A percentile compares a stretch with the other conserved stretches of the same genome.
Conservation (phyloP, 2,888 invertebrate genomes). For the Drepana falcataria region DNA sequence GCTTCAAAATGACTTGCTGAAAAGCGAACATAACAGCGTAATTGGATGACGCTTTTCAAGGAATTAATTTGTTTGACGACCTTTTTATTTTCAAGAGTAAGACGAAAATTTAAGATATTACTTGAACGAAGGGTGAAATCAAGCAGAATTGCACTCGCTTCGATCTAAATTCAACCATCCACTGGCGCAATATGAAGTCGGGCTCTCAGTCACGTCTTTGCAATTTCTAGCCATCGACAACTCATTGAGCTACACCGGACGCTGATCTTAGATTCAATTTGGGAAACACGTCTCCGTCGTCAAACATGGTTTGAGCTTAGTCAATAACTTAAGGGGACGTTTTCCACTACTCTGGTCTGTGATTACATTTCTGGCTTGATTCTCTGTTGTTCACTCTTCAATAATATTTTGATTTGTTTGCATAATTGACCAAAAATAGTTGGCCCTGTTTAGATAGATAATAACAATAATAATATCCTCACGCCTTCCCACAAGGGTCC, state of each 20-base stretch:
- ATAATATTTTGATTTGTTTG: too few relatives aligned
- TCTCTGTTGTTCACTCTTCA: too few relatives aligned
- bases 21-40: neutral
- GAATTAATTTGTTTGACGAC: conserved; percentile 3
- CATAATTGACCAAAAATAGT: too few relatives aligned
- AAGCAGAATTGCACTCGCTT: conserved; percentile 37
- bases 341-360: too few relatives aligned
- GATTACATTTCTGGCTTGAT: too few relatives aligned
- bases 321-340: neutral
- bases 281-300: conserved; percentile 16
- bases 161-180: conserved; percentile 42
- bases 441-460: too few relatives aligned
- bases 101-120: conserved; percentile 31
- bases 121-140: conserved; percentile 9
- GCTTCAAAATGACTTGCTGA: neutral
- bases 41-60: neutral
- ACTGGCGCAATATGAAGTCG: conserved; percentile 30
- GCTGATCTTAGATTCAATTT: conserved; percentile 26
- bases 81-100: conserved; percentile 15
- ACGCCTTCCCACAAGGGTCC: too few relatives aligned
- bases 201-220: conserved; percentile 46
- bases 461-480: too few relatives aligned
- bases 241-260: conserved; percentile 26
- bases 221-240: conserved; percentile 32
- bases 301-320: neutral